phyloP scores from a whole-genome alignment of 2,888 invertebrate genomes.

The Schizotus pectinicornis region DNA sequence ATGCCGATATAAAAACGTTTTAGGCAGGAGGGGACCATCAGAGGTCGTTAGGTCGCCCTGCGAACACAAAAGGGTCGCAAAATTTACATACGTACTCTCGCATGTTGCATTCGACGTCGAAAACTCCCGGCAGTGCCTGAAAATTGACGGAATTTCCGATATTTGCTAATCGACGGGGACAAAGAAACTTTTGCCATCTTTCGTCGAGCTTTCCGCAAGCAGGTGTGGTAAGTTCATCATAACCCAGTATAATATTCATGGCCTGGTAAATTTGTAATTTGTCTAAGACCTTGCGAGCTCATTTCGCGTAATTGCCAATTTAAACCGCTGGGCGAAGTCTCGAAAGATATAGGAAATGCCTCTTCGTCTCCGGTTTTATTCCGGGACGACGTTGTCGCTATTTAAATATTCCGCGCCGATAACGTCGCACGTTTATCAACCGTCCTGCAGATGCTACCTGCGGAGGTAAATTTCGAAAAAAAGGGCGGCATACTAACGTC shows the following conservation, averaged over 20 bases:
- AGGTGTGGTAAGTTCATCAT: slow-evolving; percentile 39
- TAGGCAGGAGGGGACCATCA: no score
- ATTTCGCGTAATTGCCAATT: slow-evolving; percentile 38
- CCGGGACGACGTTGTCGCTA: no score
- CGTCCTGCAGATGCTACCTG: no score
- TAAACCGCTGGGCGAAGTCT: slow-evolving; percentile 16
- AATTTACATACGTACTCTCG: no score
- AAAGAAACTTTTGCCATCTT: no score
- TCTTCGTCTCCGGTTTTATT: background rate
- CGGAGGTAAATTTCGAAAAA: no score
- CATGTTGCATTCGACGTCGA: background rate
- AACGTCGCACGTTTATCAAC: no score
- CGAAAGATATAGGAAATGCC: slow-evolving; percentile 1
- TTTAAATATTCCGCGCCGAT: no score
- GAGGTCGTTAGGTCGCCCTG: no score
- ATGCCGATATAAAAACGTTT: no score
- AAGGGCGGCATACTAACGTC: no score
- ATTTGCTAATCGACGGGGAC: background rate
- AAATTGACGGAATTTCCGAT: background rate
- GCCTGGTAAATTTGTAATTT: slow-evolving; percentile 48
- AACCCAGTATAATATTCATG: slow-evolving; percentile 47
- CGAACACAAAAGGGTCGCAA: no score
- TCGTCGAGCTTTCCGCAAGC: background rate
- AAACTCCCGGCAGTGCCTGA: background rate
- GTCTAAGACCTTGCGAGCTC: slow-evolving; percentile 37